Evolutionary conservation across 2,888 invertebrate species (phyloP).

Genomic region (Hyles lineata): DNA sequence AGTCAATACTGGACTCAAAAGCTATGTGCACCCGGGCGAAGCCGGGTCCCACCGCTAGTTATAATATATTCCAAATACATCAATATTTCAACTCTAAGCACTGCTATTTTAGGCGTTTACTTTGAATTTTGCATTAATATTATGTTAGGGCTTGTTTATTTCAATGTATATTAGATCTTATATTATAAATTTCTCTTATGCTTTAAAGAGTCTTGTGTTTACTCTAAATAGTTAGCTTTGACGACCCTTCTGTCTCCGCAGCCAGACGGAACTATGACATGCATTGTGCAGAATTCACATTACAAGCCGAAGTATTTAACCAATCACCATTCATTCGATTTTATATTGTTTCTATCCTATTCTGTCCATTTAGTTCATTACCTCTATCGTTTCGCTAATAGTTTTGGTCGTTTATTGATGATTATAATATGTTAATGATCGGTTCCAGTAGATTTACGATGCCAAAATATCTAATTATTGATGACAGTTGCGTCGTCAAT

Average conservation of each 20-base stretch:
- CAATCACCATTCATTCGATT: constrained; percentile 48
- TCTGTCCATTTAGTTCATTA: constrained; percentile 8
- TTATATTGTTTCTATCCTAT: constrained; percentile 33
- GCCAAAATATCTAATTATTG: background rate
- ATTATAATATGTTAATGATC: background rate
- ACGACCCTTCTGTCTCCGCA: constrained; percentile 37
- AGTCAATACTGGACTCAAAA: no score
- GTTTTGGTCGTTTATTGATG: constrained; percentile 1
- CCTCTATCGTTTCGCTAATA: constrained; percentile 15
- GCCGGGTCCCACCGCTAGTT: no score
- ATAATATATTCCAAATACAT: background rate
- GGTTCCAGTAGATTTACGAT: background rate
- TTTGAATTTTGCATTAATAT: background rate
- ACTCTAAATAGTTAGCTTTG: background rate
- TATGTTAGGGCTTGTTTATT: no score
- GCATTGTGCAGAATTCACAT: constrained; percentile 48
- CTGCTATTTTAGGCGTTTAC: background rate
- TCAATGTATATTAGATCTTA: background rate
- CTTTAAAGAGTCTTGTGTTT: background rate
- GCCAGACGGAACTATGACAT: constrained; percentile 53
- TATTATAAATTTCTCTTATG: background rate
- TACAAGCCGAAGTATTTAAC: constrained; percentile 46
- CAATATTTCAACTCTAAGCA: background rate
- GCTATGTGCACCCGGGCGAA: no score
- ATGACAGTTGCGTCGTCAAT: background rate